phyloP scores from a whole-genome alignment of 2,113 vertebrate species.

The Lipophrys pholis region DNA sequence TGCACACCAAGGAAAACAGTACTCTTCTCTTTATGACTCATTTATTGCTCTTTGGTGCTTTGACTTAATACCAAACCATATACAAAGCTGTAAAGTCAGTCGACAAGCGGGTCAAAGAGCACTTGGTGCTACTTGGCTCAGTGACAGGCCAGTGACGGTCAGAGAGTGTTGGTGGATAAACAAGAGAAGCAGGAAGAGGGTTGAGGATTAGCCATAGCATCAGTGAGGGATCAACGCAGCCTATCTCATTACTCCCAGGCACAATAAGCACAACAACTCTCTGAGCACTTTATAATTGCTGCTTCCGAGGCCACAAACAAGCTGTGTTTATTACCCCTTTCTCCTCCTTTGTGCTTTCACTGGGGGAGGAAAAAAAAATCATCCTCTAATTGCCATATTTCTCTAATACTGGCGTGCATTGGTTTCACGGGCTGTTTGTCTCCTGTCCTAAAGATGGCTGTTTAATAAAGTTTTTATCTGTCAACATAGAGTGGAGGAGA shows the following conservation, averaged over 20 bases:
- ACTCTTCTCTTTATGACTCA: constrained; percentile 21
- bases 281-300: constrained; percentile 80
- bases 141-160: constrained; percentile 56
- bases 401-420: constrained; percentile 59
- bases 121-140: constrained; percentile 35
- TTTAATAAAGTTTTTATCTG: constrained; percentile 81
- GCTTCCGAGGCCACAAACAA: constrained; percentile 77
- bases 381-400: constrained; percentile 79
- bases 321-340: constrained; percentile 73
- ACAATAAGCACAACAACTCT: constrained; percentile 71
- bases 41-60: constrained; percentile 17
- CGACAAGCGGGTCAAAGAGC: constrained; percentile 57
- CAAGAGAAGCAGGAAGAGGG: constrained; percentile 74
- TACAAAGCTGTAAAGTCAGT: constrained; percentile 46
- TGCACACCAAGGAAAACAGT: constrained; percentile 15
- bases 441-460: constrained; percentile 58
- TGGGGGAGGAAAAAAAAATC: constrained; percentile 41
- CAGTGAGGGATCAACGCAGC: constrained; percentile 77
- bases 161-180: constrained; percentile 75
- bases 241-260: constrained; percentile 76
- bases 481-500: constrained; percentile 59
- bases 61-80: constrained; percentile 20
- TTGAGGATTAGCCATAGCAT: constrained; percentile 78
- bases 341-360: constrained; percentile 54
- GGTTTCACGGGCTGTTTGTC: constrained; percentile 70